A percentile compares a stretch with the other conserved stretches of the same genome.
Conservation (phyloP, 2,113 vertebrate species). For the Gopherus evgoodei region DNA sequence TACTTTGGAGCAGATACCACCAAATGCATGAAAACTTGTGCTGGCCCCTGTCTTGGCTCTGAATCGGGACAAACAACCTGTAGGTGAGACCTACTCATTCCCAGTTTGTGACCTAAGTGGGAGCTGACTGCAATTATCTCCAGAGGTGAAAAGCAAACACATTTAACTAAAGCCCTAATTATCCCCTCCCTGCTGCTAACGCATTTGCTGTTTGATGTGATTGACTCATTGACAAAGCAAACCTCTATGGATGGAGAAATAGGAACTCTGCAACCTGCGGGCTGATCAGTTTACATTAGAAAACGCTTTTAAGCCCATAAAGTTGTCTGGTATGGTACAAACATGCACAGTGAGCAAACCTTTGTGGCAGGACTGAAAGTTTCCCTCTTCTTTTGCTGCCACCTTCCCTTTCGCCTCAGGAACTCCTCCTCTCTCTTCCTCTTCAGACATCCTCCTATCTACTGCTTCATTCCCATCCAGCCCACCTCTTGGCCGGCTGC, state of each 20-base stretch:
- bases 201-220: constrained; percentile 4
- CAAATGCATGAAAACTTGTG: neutral
- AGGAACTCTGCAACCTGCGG: neutral
- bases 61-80: neutral
- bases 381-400: neutral
- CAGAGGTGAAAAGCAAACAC: neutral
- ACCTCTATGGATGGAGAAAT: neutral
- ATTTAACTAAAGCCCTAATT: constrained; percentile 14
- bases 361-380: neutral
- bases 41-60: neutral
- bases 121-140: neutral
- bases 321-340: neutral
- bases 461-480: neutral
- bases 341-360: neutral
- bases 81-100: neutral
- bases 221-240: neutral
- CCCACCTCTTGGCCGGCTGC: neutral
- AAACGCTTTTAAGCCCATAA: neutral
- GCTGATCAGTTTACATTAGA: neutral
- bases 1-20: neutral
- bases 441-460: neutral
- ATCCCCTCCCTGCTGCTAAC: neutral
- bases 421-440: neutral
- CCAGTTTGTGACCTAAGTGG: neutral
- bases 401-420: neutral